Base-by-base conservation (phyloP, 2,888 invertebrate species). In the Diarsia dahlii region DNA sequence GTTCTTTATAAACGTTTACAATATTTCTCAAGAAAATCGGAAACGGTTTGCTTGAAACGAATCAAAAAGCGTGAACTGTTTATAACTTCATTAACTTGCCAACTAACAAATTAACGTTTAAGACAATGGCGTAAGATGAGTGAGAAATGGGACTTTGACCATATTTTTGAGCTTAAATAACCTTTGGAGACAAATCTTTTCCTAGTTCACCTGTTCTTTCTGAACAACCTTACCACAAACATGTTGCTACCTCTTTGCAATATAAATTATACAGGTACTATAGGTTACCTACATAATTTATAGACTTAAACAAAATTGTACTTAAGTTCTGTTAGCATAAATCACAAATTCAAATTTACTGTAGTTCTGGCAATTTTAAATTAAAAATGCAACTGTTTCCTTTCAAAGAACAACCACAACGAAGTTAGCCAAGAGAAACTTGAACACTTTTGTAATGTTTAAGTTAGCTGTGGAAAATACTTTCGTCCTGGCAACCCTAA, bases 1-100 rank as follows among this genome's bases (percentile, higher is more conserved):
- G n/a, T n/a, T 62, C 18, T 28, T 54, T 23, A 71, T 28, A 28
- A 56, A 45, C 6, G 50, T 58, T 62, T 52, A 15, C 46, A 12
- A 58, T 20, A 78, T 78, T 81, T 81, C 52, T 6, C 45, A 68
- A 74, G 68, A 52, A 74, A 56, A 62, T 73, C 48, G 13, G 15
- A 45, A 65, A 64, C 23, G 12, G 28, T 71, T 74, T 12, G 60
- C 64, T 28, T 5, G 23, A 56, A 28, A 66, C 46, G 23, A 71
- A 78, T 60, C 4, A 60, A 56, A 60, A 56, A 56, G 67, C 81
- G 52, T 74, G 74, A 71, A 71, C 46, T 34, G 52, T 71, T 65
- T 10, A 28, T 68, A 71, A 74, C 45, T n/a, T 69, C 66, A 79
- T 75, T 71, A 71, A 66, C 23, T 64, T n/a, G 13, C 71, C 58